Base-by-base conservation (phyloP, 2,797 vertebrate species). In the Momotus momota region DNA sequence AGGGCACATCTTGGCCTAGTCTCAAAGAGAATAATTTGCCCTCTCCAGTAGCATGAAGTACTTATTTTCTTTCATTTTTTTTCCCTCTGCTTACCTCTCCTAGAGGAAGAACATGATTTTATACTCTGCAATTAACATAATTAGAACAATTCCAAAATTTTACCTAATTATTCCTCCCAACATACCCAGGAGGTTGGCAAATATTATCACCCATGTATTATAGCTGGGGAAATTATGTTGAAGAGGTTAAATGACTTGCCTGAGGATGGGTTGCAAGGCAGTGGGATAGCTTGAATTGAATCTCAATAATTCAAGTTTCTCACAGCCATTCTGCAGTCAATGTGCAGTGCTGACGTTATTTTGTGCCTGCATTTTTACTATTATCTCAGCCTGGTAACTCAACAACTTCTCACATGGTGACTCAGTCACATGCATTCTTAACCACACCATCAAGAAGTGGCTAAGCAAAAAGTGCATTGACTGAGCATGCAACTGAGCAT, bases 201-300 rank as follows among this genome's bases (percentile, higher is more conserved):
- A 70, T 84, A 22, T 61, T 73, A 62, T 71, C 48, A 54, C 29
- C 29, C 33, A 8, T 46, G 21, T 60, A 41, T 65, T 65, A 51
- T 45, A 84, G 31, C 26, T 26, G 16, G 21, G 20, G 33, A 86
- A 73, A 86, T 51, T 58, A 54, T 3, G 4, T 9, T 81, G 73
- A 87, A 73, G 70, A 78, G 57, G 82, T 90, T 93, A 81, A 92
- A 87, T 54, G 43, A 38, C 19, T 81, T 91, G 74, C 61, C 66
- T 73, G 40, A 90, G 74, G 57, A 73, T 38, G 19, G 25, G 43
- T 46, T 70, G 40, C 31, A 78, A 84, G 46, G 51, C 8, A 38
- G 25, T 54, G 27, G 17, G 14, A 54, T 48, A 49, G 27, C 26
- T 62, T 69, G 61, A 38, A 66, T 12, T 61, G 65, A 70, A 67